A percentile compares a stretch with the other conserved stretches of the same genome.
phyloP scores from a whole-genome alignment of 2,888 invertebrate genomes.

The Bembecia ichneumoniformis region DNA sequence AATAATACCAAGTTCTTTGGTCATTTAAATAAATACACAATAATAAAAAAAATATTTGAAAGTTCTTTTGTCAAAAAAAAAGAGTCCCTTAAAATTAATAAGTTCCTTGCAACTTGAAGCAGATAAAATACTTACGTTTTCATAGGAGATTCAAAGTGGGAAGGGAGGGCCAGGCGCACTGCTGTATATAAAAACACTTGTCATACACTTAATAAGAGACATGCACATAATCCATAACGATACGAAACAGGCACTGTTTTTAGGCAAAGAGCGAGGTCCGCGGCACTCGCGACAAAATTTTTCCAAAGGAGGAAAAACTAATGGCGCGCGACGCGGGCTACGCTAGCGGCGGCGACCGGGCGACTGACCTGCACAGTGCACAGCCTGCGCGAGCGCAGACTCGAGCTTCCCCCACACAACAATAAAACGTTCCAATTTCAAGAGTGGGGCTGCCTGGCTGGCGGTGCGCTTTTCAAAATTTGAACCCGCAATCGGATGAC shows the following conservation, averaged over 20 bases:
- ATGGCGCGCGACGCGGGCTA: slow-evolving; percentile 57
- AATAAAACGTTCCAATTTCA: slow-evolving; percentile 58
- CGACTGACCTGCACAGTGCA: slow-evolving; percentile 47
- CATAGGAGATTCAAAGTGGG: slow-evolving; percentile 18
- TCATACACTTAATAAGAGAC: slow-evolving; percentile 47
- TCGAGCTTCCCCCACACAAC: slow-evolving; percentile 44
- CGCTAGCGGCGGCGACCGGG: slow-evolving; percentile 50
- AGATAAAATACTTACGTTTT: slow-evolving; percentile 19
- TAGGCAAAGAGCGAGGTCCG: slow-evolving; percentile 6
- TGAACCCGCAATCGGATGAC: slow-evolving; percentile 4
- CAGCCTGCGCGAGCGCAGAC: slow-evolving; percentile 28
- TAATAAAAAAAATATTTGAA: not conserved
- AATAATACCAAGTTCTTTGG: too few species aligned
- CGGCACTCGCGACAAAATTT: slow-evolving; percentile 64
- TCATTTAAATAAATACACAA: not conserved
- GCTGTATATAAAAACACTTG: slow-evolving; percentile 43
- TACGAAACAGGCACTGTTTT: slow-evolving; percentile 11
- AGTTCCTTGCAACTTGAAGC: not conserved
- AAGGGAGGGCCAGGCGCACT: slow-evolving; percentile 56
- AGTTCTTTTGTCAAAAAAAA: not conserved
- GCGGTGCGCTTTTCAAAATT: slow-evolving; percentile 31
- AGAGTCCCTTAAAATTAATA: too few species aligned
- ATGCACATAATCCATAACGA: slow-evolving; percentile 64
- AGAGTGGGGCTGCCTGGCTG: slow-evolving; percentile 39
- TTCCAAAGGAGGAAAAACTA: slow-evolving; percentile 55